Base-by-base conservation (phyloP, 2,113 vertebrate genomes). In the Beaufortia kweichowensis region DNA sequence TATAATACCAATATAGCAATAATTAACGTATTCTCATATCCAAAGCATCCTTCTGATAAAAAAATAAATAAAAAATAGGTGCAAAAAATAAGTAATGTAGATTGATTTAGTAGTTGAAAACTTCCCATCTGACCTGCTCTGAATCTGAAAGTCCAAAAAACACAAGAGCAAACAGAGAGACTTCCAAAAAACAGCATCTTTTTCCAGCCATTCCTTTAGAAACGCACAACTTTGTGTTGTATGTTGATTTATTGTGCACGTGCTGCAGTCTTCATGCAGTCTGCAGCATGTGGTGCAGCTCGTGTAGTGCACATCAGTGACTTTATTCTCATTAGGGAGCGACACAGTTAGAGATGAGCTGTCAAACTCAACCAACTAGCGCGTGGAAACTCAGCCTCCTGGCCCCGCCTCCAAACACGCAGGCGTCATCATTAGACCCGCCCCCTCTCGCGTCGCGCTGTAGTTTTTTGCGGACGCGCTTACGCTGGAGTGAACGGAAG, bases 51-150 rank as follows among this genome's bases (percentile, higher is more conserved):
- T n/a, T n/a, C n/a, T n/a, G n/a, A n/a, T n/a, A n/a, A n/a, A n/a
- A n/a, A 64, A 11, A 23, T 39, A 33, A 55, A 6, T 2, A 6
- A 68, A 68, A 31, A 1, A 23, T 11, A 1, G 12, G 10, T 3
- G n/a, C 12, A 28, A 7, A 15, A 8, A 10, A 10, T 21, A 23
- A 31, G 21, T 19, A 39, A 57, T n/a, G 1, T n/a, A n/a, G n/a
- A 9, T 24, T 26, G 11, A 33, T 19, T 35, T 23, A 2, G 14
- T 48, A 1, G 3, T 0, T 26, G 21, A 6, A 12, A 12, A 19
- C 0, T 63, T 72, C 71, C 64, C 33, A 56, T 60, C 89, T 81
- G 68, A 91, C 87, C 90, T 92, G 60, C 41, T 48, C 81, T 3
- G 81, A 81, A 35, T 79, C 48, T 60, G 88, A 80, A 63, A 70